Evolutionary conservation across 2,113 vertebrate genomes (phyloP), one percentile per base, ranked within the genome.

Genomic region (Campylorhamphus procurvoides): DNA sequence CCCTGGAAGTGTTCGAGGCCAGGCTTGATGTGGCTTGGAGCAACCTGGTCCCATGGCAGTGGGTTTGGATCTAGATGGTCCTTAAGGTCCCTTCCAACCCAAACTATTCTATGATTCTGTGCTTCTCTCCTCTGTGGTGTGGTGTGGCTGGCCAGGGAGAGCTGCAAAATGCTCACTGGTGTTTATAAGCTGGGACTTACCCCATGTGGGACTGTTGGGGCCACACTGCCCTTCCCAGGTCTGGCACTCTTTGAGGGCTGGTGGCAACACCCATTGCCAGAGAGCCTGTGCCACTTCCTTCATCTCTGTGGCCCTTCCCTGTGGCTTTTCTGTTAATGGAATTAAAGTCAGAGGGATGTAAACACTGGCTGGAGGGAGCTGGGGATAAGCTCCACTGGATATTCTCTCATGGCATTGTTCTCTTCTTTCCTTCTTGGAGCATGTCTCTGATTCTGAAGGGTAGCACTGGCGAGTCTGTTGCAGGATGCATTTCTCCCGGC

Each of bases 391-490:
- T 50, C 40, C 40, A 1, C 9, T 31, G 63, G 37, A 18, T 68
- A 56, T 19, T 79, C 40, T 42, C 12, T 42, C 20, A 10, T 1
- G 6, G 31, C 9, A 12, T 42, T 22, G 3, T 28, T 66, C 8
- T 58, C 40, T 49, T n/a, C 40, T 28, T 8, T 56, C 22, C 46
- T 50, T 24, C 68, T 69, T 0, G 0, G 44, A 73, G 29, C 3
- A 0, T 8, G 16, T 25, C 66, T 82, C 39, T 24, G 2, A n/a
- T n/a, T 80, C 20, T 24, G 2, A 52, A 46, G 35, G 10, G 13
- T 2, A 46, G 53, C 3, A 1, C 63, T 0, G 1, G 28, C 22
- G 29, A 64, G 9, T 9, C 5, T 0, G 1, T 9, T 18, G 31
- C n/a, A 60, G 55, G 71, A 50, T 3, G 10, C 37, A 1, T 89